phyloP scores from a whole-genome alignment of 2,888 invertebrate genomes.

The Yponomeuta malinellus region DNA sequence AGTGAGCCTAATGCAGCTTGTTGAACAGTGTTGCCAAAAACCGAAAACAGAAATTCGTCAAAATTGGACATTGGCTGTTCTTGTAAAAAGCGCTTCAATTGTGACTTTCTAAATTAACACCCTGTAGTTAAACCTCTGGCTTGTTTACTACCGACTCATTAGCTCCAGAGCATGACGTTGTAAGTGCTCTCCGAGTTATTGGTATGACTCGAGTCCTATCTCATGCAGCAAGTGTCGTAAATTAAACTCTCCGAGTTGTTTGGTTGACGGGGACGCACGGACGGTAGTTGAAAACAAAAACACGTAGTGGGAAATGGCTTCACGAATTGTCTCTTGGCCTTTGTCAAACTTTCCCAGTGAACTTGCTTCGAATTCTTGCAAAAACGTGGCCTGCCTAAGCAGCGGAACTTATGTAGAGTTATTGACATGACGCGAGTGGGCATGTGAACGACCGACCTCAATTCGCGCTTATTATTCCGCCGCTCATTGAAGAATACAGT shows the following conservation, averaged over 20 bases:
- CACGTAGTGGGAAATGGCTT: not conserved
- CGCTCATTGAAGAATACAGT: slow-evolving; percentile 11
- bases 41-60: too few relatives aligned
- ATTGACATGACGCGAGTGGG: slow-evolving; percentile 21
- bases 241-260: not conserved
- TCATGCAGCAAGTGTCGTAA: not conserved
- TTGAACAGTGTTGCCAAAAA: too few relatives aligned
- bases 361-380: not conserved
- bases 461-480: slow-evolving; percentile 22
- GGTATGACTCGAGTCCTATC: not conserved
- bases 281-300: too few relatives aligned
- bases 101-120: too few relatives aligned
- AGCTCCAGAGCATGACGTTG: not conserved
- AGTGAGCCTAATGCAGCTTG: too few relatives aligned
- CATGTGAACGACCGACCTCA: slow-evolving; percentile 40
- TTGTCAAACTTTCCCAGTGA: not conserved
- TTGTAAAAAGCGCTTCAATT: too few relatives aligned
- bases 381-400: not conserved
- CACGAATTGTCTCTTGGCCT: not conserved
- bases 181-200: not conserved
- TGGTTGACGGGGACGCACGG: not conserved
- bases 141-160: not conserved
- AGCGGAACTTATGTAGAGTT: slow-evolving; percentile 10
- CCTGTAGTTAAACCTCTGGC: not conserved
- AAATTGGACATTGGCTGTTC: too few relatives aligned